Percentiles rank a stretch among this genome's conserved stretches.
Evolutionary conservation across 2,113 vertebrate species (phyloP).

Genomic region (Upupa epops): DNA sequence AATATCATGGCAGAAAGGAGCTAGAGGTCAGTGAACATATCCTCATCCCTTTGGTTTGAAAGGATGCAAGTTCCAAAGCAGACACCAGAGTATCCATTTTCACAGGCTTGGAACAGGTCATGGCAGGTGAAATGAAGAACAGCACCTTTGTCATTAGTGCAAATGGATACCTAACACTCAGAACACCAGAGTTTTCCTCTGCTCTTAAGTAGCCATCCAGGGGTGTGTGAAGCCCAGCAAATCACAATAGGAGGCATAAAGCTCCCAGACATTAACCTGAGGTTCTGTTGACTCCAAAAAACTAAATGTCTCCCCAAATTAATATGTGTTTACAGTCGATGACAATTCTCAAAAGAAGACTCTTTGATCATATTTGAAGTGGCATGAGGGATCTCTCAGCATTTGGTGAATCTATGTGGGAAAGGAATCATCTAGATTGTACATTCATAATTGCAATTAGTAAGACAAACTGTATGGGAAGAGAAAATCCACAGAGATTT

Average conservation of each 20-base stretch:
- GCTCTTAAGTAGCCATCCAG: not conserved
- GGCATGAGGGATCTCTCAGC: not conserved
- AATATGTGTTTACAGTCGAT: not conserved
- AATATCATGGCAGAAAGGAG: not conserved
- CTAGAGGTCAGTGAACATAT: not conserved
- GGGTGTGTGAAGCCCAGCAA: not conserved
- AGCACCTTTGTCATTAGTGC: not conserved
- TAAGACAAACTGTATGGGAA: slow-evolving; percentile 30
- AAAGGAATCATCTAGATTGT: not conserved
- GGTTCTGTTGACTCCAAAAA: not conserved
- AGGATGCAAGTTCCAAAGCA: not conserved
- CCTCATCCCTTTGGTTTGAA: not conserved
- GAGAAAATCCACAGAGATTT: slow-evolving; percentile 13
- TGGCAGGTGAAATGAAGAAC: not conserved
- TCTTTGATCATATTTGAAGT: not conserved
- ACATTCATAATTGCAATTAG: slow-evolving; percentile 14
- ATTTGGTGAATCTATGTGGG: not conserved
- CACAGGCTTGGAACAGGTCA: not conserved
- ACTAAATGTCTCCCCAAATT: slow-evolving; percentile 11
- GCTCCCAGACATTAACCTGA: not conserved
- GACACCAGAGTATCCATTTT: not conserved
- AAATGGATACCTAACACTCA: not conserved
- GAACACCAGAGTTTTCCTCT: not conserved
- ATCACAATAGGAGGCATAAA: not conserved
- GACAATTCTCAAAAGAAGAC: not conserved